These are phyloP conservation scores for Colistium nudipinnis DNA, from an alignment of 2,113 vertebrate species.

Conservation along the genomic window DNA sequence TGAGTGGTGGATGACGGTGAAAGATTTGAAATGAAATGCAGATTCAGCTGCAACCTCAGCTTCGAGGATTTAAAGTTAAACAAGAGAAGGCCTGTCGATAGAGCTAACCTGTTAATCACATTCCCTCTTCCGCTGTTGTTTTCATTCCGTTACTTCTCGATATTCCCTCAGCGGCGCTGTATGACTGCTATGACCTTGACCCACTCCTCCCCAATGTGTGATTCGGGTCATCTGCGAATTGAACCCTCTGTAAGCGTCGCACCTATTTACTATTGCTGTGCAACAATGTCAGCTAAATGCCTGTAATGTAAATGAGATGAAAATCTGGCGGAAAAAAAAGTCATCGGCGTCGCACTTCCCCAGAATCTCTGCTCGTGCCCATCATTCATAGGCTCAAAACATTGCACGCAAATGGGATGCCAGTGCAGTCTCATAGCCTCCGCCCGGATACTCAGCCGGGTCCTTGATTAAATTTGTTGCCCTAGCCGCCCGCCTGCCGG, in stretches of 20 bases:
- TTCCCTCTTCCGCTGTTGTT: too few species aligned
- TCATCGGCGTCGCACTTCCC: neutral
- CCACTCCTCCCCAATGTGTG: neutral
- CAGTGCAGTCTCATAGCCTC: slow-evolving; percentile 55
- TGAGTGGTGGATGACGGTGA: too few species aligned
- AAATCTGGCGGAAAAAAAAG: slow-evolving; percentile 20
- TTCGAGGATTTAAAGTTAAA: too few species aligned
- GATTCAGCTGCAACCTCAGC: too few species aligned
- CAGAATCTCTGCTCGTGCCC: slow-evolving; percentile 27
- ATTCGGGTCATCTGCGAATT: slow-evolving; percentile 13
- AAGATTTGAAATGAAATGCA: too few species aligned
- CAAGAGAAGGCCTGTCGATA: too few species aligned
- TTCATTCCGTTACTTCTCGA: neutral
- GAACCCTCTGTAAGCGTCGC: slow-evolving; percentile 6
- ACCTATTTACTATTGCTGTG: neutral
- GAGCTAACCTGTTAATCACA: too few species aligned
- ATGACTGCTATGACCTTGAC: neutral
- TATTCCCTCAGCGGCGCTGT: neutral
- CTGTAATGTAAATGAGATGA: slow-evolving; percentile 36
- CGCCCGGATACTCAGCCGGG: slow-evolving; percentile 36
- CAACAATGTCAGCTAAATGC: slow-evolving; percentile 15
- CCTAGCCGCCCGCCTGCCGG: slow-evolving; percentile 37
- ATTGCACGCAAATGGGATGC: slow-evolving; percentile 50
- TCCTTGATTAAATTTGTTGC: slow-evolving; percentile 74
- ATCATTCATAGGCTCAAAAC: slow-evolving; percentile 47